Evolutionary conservation across 2,797 vertebrate species (phyloP).

Genomic region (Tympanoctomys barrerae): DNA sequence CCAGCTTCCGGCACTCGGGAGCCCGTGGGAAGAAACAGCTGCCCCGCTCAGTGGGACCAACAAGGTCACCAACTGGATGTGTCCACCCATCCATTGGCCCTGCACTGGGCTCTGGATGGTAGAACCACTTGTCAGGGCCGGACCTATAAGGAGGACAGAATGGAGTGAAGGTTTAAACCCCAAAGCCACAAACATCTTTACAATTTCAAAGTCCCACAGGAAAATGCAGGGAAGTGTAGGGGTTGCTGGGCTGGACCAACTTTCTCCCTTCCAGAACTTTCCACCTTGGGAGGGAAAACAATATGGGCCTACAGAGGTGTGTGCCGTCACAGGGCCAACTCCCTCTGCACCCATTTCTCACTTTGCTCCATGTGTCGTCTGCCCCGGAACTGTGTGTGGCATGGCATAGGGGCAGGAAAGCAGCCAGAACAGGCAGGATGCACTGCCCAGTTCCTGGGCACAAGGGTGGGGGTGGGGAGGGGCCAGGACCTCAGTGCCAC

Average conservation of each 20-base stretch:
- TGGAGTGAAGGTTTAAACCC: neutral
- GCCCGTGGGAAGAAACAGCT: neutral
- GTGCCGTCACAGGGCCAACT: neutral
- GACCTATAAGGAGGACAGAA: neutral
- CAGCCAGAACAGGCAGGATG: accelerated
- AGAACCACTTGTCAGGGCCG: neutral
- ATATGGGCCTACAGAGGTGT: constrained; percentile 28
- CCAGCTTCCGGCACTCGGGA: neutral
- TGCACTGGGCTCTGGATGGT: neutral
- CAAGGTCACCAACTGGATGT: neutral
- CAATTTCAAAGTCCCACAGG: neutral
- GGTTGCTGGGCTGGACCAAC: neutral
- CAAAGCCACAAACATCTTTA: neutral
- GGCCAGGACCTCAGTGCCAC: accelerated
- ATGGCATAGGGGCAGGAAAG: accelerated
- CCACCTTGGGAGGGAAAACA: neutral
- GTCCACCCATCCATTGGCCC: accelerated
- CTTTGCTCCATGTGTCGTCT: neutral
- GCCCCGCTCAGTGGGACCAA: neutral
- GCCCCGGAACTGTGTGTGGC: neutral
- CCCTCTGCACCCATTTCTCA: neutral
- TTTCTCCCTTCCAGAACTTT: neutral
- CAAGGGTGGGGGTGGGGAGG: accelerated
- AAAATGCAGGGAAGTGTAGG: neutral
- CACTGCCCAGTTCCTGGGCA: accelerated